Evolutionary conservation across 64 coral and sea anemone species (phyloP), one percentile per base, ranked within the genome.

Genomic region (Montipora sp.): DNA sequence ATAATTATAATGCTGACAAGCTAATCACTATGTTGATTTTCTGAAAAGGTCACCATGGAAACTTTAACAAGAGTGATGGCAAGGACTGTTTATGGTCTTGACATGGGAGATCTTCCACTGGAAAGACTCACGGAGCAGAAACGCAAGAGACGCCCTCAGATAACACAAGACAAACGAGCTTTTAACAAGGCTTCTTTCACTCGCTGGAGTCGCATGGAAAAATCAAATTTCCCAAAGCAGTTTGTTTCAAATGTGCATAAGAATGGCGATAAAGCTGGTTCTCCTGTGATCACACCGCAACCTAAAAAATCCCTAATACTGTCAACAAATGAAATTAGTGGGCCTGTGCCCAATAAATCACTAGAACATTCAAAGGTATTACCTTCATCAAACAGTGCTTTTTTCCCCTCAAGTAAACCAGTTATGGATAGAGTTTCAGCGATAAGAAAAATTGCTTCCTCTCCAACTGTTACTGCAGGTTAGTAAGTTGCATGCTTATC

Each of bases 121-220:
- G 94, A 91, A 79, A 95, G 91, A 75, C 96, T 98, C 6, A 98
- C 94, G 27, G 94, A 98, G 77, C 96, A 94, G 70, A 98, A 98
- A 66, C 90, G 91, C 51, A 98, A 98, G 60, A 88, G 88, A 27
- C 87, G 96, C 69, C 90, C 88, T 18, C 77, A 84, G 15, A 47
- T 88, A 72, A 5, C 82, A 19, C 13, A 65, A 51, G 88, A 85
- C n/a, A 92, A 76, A 45, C 47, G 47, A 14, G 59, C 61, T n/a
- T 98, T 98, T 16, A 84, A 77, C 55, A 94, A 94, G 67, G 80
- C 79, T 15, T 94, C 95, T 10, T 98, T 98, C 73, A 78, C 78
- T 5, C 92, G 95, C 6, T 94, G 92, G 95, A 98, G 95, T 80
- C 87, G 88, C 69, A 94, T 98, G 95, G 88, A 89, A 14, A 89